Conservation (phyloP, 2,797 vertebrate species). For the Centroberyx gerrardi region DNA sequence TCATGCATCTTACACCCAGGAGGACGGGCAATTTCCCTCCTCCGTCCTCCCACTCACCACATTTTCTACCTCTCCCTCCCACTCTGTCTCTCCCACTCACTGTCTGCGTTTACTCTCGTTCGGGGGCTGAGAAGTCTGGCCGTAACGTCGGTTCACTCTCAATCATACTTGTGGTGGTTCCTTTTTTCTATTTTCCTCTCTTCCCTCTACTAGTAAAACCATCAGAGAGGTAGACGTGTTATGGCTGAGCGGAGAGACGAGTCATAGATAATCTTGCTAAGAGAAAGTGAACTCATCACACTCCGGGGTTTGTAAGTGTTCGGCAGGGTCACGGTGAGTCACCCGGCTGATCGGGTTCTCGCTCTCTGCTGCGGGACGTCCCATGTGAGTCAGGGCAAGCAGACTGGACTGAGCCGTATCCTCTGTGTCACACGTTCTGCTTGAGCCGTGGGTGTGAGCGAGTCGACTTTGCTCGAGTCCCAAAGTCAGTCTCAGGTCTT, state of each 20-base stretch:
- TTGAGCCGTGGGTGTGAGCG: too few relatives aligned
- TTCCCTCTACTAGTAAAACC: conserved; percentile 61
- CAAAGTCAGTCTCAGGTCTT: too few relatives aligned
- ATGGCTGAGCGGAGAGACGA: conserved; percentile 64
- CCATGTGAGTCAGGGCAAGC: conserved; percentile 77
- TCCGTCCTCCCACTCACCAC: conserved; percentile 45
- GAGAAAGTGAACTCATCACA: conserved; percentile 82
- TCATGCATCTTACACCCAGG: conserved; percentile 68
- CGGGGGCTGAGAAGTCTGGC: conserved; percentile 41
- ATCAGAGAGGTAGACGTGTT: conserved; percentile 57
- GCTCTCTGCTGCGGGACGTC: conserved; percentile 64
- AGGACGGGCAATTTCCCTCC: conserved; percentile 62
- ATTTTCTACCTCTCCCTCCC: conserved; percentile 72
- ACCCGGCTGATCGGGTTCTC: conserved; percentile 64
- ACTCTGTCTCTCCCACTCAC: conserved; percentile 81
- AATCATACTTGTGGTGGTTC: conserved; percentile 13
- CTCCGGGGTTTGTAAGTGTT: conserved; percentile 56
- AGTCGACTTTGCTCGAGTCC: too few relatives aligned
- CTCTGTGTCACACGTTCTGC: conserved; percentile 67
- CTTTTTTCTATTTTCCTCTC: not conserved
- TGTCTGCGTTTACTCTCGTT: conserved; percentile 76
- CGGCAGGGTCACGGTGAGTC: conserved; percentile 77
- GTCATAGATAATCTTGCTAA: conserved; percentile 64
- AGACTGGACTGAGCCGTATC: conserved; percentile 75
- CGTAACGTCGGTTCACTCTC: conserved; percentile 55